Percentiles rank a stretch among this genome's conserved stretches.
Conservation (phyloP, 2,113 vertebrate genomes). For the Solenodon paradoxus region DNA sequence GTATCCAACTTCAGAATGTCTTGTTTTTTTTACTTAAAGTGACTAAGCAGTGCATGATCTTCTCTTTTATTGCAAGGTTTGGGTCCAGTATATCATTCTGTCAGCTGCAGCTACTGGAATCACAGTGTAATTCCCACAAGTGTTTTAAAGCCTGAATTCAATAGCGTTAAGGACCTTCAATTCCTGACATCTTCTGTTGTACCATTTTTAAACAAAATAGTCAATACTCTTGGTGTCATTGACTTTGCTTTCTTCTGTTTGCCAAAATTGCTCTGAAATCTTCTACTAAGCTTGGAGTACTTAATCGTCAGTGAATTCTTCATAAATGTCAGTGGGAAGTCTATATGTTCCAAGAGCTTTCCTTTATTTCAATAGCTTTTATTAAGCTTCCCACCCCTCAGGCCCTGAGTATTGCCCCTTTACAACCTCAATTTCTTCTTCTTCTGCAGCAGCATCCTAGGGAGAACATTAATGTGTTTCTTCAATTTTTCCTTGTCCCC, state of each 20-base stretch:
- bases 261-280: slow-evolving; percentile 71
- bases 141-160: slow-evolving; percentile 59
- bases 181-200: slow-evolving; percentile 34
- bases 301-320: slow-evolving; percentile 54
- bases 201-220: slow-evolving; percentile 71
- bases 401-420: slow-evolving; percentile 57
- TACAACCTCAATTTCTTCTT: slow-evolving; percentile 70
- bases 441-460: background rate
- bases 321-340: slow-evolving; percentile 54
- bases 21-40: background rate
- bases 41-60: background rate
- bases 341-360: slow-evolving; percentile 26
- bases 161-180: slow-evolving; percentile 43
- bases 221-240: slow-evolving; percentile 44
- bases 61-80: slow-evolving; percentile 29
- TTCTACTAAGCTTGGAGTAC: slow-evolving; percentile 30
- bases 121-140: slow-evolving; percentile 25
- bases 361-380: slow-evolving; percentile 63
- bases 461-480: background rate
- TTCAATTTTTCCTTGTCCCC: slow-evolving; percentile 26
- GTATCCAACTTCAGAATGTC: background rate
- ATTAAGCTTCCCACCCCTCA: slow-evolving; percentile 55
- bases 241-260: slow-evolving; percentile 41
- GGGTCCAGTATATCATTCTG: slow-evolving; percentile 46
- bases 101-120: background rate